These are phyloP conservation scores for Amphiprion clarkii DNA, from an alignment of 2,797 vertebrate species.

Conservation along the genomic window DNA sequence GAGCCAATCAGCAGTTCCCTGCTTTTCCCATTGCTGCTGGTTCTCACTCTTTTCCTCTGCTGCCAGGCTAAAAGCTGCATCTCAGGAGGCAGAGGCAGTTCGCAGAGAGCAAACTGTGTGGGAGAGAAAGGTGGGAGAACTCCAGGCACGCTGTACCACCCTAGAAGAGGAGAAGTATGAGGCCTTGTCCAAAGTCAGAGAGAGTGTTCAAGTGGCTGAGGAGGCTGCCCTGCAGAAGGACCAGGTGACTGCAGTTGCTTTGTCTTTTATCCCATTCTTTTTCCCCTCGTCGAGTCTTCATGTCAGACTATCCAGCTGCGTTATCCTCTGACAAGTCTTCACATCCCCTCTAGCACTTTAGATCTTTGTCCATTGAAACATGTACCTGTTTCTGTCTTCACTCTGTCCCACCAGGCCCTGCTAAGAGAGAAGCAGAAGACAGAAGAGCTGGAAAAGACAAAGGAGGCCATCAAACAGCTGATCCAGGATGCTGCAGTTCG, in stretches of 20 bases:
- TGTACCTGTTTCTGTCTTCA: slow-evolving; percentile 1
- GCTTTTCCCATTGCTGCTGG: slow-evolving; percentile 8
- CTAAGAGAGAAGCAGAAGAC: slow-evolving; percentile 91
- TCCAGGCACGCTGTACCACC: slow-evolving; percentile 83
- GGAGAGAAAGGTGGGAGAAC: slow-evolving; percentile 89
- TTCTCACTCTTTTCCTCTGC: slow-evolving; percentile 18
- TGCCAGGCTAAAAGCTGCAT: slow-evolving; percentile 85
- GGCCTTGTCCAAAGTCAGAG: slow-evolving; percentile 87
- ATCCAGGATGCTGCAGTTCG: slow-evolving; percentile 87
- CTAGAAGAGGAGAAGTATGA: slow-evolving; percentile 90
- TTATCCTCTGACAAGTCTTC: slow-evolving; percentile 9
- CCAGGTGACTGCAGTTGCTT: slow-evolving; percentile 83
- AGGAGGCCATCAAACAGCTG: slow-evolving; percentile 87
- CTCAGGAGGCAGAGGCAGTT: slow-evolving; percentile 86
- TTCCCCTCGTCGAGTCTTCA: neutral
- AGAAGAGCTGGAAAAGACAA: slow-evolving; percentile 91
- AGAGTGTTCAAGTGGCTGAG: slow-evolving; percentile 91
- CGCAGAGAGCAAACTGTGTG: slow-evolving; percentile 85
- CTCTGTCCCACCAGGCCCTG: slow-evolving; percentile 82
- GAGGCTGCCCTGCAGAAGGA: slow-evolving; percentile 92
- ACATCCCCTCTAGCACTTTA: slow-evolving; percentile 3
- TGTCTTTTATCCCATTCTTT: neutral
- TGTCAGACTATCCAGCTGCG: slow-evolving; percentile 8
- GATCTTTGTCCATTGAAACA: slow-evolving; percentile 19
- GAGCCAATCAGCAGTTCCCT: slow-evolving; percentile 22